Evolutionary conservation across 2,888 invertebrate species (phyloP).

Genomic region (Encarsia formosa): DNA sequence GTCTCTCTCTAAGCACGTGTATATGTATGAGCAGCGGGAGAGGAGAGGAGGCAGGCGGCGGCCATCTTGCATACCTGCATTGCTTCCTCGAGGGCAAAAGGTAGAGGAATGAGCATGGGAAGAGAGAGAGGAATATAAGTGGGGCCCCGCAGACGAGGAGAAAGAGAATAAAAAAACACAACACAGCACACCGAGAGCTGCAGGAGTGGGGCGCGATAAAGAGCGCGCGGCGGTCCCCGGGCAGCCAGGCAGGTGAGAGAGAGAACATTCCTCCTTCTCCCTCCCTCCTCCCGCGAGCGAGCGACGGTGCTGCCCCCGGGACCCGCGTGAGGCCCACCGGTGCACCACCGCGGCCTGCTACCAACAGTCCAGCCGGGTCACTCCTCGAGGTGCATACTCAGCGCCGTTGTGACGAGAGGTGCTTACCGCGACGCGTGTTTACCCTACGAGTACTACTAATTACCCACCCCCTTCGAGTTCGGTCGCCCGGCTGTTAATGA

Average conservation of each 20-base stretch:
- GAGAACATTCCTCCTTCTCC: slow-evolving; percentile 39
- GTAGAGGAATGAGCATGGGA: slow-evolving; percentile 42
- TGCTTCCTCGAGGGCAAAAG: slow-evolving; percentile 53
- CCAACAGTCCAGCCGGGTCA: slow-evolving; percentile 49
- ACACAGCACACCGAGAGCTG: not conserved
- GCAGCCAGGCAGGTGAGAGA: slow-evolving; percentile 47
- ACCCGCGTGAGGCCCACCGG: slow-evolving; percentile 28
- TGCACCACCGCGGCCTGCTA: slow-evolving; percentile 28
- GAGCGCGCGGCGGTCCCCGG: slow-evolving; percentile 35
- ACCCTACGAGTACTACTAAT: no score
- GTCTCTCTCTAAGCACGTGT: not conserved
- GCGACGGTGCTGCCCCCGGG: slow-evolving; percentile 32
- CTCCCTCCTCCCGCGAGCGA: slow-evolving; percentile 21
- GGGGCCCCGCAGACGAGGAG: slow-evolving; percentile 10
- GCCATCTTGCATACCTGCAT: slow-evolving; percentile 56
- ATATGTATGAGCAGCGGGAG: slow-evolving; percentile 1
- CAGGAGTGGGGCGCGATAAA: slow-evolving; percentile 26
- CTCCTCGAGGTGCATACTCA: slow-evolving; percentile 46
- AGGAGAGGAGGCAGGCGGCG: slow-evolving; percentile 30
- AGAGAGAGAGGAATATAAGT: slow-evolving; percentile 19
- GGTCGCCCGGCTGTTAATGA: no score
- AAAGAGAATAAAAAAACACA: not conserved
- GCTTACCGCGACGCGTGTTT: no score
- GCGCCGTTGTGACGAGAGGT: no score
- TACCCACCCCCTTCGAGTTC: no score